Conservation (phyloP, 1,140 invertebrate species). For the Cyphomyrmex costatus region DNA sequence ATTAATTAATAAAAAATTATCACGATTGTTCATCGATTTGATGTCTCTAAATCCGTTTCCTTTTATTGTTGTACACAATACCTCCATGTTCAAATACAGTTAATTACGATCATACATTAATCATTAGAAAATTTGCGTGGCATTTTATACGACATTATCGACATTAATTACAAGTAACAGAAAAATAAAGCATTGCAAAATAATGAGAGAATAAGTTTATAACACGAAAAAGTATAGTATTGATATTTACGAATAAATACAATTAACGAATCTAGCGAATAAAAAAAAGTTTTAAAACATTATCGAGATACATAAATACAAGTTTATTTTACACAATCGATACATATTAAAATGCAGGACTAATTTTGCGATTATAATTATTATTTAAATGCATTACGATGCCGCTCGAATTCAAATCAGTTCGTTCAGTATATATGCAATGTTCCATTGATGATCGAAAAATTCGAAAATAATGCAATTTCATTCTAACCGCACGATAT, state of each 20-base stretch:
- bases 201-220: background rate
- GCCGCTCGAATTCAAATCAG: background rate
- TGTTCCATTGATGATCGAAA: background rate
- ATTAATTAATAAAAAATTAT: background rate
- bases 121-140: background rate
- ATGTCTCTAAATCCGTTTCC: background rate
- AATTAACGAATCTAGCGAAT: background rate
- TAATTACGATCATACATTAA: constrained; percentile 26
- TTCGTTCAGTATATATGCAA: background rate
- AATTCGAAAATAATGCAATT: background rate
- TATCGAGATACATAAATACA: background rate
- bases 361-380: constrained; percentile 4
- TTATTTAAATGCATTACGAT: background rate
- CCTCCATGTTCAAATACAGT: background rate
- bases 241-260: background rate
- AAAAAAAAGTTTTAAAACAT: background rate
- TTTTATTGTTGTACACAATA: background rate
- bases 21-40: background rate
- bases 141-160: background rate
- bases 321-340: background rate
- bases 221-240: background rate
- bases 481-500: background rate
- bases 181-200: background rate
- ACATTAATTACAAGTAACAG: background rate
- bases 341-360: background rate